Conservation (phyloP, 2,113 vertebrate genomes). For the Indri indri region DNA sequence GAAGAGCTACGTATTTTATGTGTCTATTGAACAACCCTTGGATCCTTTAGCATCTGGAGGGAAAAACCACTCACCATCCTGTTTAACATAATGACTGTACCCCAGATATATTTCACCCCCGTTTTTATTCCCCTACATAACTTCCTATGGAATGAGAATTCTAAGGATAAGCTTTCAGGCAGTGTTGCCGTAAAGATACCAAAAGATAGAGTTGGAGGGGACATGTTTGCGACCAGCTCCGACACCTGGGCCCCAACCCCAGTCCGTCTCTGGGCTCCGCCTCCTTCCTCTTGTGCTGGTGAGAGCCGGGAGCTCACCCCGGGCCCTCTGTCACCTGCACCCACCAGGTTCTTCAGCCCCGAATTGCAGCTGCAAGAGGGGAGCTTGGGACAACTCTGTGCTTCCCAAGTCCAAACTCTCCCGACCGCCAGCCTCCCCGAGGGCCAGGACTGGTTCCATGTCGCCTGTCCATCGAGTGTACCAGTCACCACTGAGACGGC, state of each 20-base stretch:
- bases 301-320: neutral
- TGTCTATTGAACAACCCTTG: neutral
- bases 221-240: neutral
- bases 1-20: neutral
- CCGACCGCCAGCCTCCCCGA: fast-evolving
- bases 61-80: neutral
- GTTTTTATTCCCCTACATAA: fast-evolving
- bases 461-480: fast-evolving
- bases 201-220: neutral
- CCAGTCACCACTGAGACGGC: neutral
- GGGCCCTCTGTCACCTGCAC: too few relatives aligned
- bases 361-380: neutral
- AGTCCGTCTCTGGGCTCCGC: fast-evolving
- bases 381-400: neutral
- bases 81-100: fast-evolving
- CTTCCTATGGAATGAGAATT: fast-evolving
- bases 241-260: neutral
- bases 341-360: neutral
- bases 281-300: neutral
- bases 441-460: neutral
- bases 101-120: fast-evolving
- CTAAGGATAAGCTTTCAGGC: neutral
- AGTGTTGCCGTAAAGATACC: neutral
- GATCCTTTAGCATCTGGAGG: neutral
- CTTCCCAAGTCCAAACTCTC: neutral